Evolutionary conservation across 2,797 vertebrate genomes (phyloP).

Genomic region (Thripadectes ignobilis): DNA sequence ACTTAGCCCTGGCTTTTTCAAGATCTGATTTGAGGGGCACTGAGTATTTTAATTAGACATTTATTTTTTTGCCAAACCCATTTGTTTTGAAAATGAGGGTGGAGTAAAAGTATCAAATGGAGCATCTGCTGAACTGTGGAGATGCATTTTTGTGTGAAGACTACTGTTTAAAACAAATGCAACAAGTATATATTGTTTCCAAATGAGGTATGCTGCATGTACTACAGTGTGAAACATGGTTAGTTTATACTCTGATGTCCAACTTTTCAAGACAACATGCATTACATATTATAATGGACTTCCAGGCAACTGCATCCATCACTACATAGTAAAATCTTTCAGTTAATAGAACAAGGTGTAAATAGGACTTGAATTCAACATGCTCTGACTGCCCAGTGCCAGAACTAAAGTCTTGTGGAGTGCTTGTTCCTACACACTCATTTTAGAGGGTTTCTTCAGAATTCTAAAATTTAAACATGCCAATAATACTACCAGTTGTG

Average conservation of each 20-base stretch:
- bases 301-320: background rate
- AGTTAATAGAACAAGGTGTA: background rate
- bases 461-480: background rate
- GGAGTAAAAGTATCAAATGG: background rate
- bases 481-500: background rate
- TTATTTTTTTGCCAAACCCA: background rate
- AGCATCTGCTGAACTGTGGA: background rate
- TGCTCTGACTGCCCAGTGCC: background rate
- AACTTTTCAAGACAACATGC: background rate
- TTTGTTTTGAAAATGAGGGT: background rate
- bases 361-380: background rate
- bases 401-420: background rate
- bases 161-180: background rate
- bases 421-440: background rate
- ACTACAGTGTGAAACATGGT: background rate
- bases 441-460: background rate
- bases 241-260: background rate
- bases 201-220: background rate
- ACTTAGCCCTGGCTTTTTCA: background rate
- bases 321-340: background rate
- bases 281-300: background rate
- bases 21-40: background rate
- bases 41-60: background rate
- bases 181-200: background rate
- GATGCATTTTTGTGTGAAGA: background rate